These are phyloP conservation scores for Cololabis saira DNA, from an alignment of 2,113 vertebrate species.

Conservation along the genomic window DNA sequence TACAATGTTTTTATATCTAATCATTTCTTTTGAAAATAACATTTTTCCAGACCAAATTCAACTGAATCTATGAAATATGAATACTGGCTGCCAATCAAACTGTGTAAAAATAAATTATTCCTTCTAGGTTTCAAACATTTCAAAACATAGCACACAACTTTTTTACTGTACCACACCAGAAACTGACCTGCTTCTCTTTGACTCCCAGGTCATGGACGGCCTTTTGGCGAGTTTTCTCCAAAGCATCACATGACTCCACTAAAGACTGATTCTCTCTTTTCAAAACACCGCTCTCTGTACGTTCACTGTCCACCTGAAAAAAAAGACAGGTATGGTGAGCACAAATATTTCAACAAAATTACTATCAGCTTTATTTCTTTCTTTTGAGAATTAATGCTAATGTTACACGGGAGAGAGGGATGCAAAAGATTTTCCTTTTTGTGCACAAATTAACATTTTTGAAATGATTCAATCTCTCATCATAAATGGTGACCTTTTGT, in stretches of 20 bases:
- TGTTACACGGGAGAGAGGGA: neutral
- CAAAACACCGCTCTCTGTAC: constrained; percentile 83
- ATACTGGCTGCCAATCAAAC: too few species aligned
- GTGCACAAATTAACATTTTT: neutral
- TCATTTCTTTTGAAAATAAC: neutral
- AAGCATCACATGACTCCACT: constrained; percentile 88
- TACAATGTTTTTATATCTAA: neutral
- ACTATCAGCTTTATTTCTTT: too few species aligned
- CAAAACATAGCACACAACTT: neutral
- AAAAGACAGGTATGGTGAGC: neutral
- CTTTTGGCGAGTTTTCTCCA: constrained; percentile 90
- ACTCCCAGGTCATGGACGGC: constrained; percentile 87
- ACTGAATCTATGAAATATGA: too few species aligned
- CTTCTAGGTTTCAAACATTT: too few species aligned
- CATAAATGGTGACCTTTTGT: constrained; percentile 80
- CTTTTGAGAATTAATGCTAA: too few species aligned
- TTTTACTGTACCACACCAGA: neutral
- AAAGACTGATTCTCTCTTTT: constrained; percentile 92
- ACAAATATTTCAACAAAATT: too few species aligned
- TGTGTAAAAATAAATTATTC: too few species aligned
- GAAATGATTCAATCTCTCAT: neutral
- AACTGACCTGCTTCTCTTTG: constrained; percentile 87
- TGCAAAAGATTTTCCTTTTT: neutral
- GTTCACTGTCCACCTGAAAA: constrained; percentile 89
- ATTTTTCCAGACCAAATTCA: too few species aligned